These are phyloP conservation scores for Magallana nippona DNA, from an alignment of 2,888 invertebrate genomes.

Conservation along the genomic window DNA sequence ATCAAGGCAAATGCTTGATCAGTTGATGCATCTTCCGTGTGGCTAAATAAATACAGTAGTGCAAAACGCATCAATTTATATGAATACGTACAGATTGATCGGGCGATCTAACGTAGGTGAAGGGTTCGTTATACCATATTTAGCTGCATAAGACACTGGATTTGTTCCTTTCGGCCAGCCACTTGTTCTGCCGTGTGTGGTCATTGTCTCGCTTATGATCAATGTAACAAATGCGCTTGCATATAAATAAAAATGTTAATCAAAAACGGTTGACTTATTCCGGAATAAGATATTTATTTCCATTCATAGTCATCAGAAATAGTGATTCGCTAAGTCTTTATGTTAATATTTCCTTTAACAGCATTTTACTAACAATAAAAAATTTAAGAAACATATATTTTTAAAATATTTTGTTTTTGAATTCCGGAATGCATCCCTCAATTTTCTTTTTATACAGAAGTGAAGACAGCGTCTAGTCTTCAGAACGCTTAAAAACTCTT, in stretches of 20 bases:
- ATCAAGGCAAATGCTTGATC: too few relatives aligned
- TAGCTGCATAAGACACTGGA: slow-evolving; percentile 48
- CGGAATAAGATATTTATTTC: too few relatives aligned
- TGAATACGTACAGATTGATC: slow-evolving; percentile 61
- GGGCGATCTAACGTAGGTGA: slow-evolving; percentile 62
- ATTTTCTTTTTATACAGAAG: neutral
- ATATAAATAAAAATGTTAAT: too few relatives aligned
- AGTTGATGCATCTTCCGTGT: too few relatives aligned
- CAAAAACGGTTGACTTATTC: too few relatives aligned
- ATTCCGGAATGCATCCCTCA: neutral
- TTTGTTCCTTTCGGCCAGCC: slow-evolving; percentile 58
- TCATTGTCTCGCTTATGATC: slow-evolving; percentile 49
- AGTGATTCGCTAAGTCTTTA: too few relatives aligned
- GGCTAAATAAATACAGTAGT: neutral
- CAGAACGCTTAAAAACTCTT: neutral
- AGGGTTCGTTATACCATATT: slow-evolving; percentile 50
- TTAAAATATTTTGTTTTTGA: too few relatives aligned
- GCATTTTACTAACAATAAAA: too few relatives aligned
- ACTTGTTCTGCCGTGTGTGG: slow-evolving; percentile 53
- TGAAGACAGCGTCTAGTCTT: neutral
- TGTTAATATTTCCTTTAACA: too few relatives aligned
- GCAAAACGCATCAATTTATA: neutral
- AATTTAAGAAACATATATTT: too few relatives aligned
- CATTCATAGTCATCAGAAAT: too few relatives aligned
- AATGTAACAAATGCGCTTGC: neutral